These are phyloP conservation scores for Rhea pennata DNA, from an alignment of 2,113 vertebrate genomes.

Conservation along the genomic window DNA sequence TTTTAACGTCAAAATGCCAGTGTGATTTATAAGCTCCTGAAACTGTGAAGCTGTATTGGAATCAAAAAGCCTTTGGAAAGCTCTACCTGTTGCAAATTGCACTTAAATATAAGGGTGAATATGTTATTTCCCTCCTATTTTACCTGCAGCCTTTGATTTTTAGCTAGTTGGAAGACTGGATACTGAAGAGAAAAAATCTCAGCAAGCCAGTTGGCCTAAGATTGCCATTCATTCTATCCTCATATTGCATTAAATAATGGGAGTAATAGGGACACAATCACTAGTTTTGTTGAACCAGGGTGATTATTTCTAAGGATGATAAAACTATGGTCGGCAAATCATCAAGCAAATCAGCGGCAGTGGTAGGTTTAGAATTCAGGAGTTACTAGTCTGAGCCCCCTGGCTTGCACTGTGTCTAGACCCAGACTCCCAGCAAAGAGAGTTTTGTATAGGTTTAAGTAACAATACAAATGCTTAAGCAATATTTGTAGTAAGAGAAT, in stretches of 20 bases:
- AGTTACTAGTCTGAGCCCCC: not conserved
- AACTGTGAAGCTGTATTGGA: not conserved
- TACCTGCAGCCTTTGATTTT: not conserved
- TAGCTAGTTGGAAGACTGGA: not conserved
- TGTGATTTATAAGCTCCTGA: not conserved
- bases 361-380: not conserved
- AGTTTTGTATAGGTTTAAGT: slow-evolving; percentile 2
- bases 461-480: not conserved
- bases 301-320: not conserved
- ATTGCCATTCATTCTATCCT: not conserved
- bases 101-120: not conserved
- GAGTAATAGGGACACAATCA: not conserved
- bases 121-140: not conserved
- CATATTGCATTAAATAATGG: not conserved
- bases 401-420: not conserved
- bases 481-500: not conserved
- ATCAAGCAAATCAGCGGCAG: not conserved
- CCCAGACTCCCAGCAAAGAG: not conserved
- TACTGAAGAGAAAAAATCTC: not conserved
- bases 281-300: not conserved
- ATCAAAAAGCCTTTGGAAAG: slow-evolving; percentile 7
- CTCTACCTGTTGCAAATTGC: not conserved
- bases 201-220: not conserved
- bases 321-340: not conserved
- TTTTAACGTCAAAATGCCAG: slow-evolving; percentile 21